These are phyloP conservation scores for Plebejus argus DNA, from an alignment of 2,888 invertebrate species.

Conservation along the genomic window DNA sequence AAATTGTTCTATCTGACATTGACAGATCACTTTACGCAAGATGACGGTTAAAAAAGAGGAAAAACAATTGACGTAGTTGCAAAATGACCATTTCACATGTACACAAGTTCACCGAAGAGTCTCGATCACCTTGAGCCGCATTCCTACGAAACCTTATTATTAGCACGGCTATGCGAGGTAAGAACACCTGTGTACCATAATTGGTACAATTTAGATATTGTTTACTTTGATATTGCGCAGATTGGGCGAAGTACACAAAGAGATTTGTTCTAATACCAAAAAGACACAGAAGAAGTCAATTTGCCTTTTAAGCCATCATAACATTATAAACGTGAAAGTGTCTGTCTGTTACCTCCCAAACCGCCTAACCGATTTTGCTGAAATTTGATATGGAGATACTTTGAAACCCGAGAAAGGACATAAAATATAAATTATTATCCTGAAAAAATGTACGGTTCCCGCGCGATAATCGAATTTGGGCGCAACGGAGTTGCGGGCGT, in stretches of 20 bases:
- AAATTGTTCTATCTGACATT: conserved; percentile 26
- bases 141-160: conserved; percentile 44
- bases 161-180: conserved; percentile 35
- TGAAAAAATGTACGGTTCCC: too few species aligned
- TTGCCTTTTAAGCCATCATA: too few species aligned
- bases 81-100: conserved; percentile 16
- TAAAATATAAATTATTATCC: too few species aligned
- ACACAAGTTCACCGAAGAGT: conserved; percentile 47
- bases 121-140: conserved; percentile 49
- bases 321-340: too few species aligned
- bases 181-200: conserved; percentile 21
- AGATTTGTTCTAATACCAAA: too few species aligned
- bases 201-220: not conserved
- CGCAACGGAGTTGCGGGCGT: too few species aligned
- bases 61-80: not conserved
- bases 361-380: too few species aligned
- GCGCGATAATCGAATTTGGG: too few species aligned
- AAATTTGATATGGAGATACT: too few species aligned
- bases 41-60: conserved; percentile 6
- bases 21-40: conserved; percentile 19
- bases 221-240: not conserved
- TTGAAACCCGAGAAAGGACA: too few species aligned
- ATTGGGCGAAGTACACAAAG: not conserved
- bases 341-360: too few species aligned
- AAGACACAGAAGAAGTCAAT: too few species aligned